Evolutionary conservation across 2,797 vertebrate genomes (phyloP), one percentile per base, ranked within the genome.

Genomic region (Rhabdophis nuchalis): DNA sequence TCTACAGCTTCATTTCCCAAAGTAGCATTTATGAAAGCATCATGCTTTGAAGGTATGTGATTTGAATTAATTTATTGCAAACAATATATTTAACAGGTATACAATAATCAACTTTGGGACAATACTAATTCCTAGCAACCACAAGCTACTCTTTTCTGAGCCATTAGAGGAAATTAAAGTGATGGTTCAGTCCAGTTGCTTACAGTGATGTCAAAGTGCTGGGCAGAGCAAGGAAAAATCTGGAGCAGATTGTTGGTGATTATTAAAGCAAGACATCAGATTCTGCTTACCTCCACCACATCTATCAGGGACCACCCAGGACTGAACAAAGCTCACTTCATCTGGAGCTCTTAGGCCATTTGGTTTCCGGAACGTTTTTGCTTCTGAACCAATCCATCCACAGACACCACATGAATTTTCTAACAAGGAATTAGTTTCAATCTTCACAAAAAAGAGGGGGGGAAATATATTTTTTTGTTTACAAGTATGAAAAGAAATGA

Each of bases 371-470:
- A 95, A 98, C 85, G 98, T 98, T 91, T 98, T 94, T 94, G 95
- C 96, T n/a, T 95, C 46, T 96, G 98, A 98, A 41, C 97, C 98
- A 16, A 98, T 97, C 8, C 97, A 97, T 82, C 95, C 98, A 97
- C 98, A 98, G 36, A 98, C 92, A 93, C 98, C 98, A 95, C 97
- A 98, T 2, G 93, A 97, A 95, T 98, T 94, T 87, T 98, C 98
- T 93, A 98, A 98, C 97, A 98, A 95, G 25, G 96, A 94, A 25
- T 25, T 60, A 95, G 98, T 95, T 96, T 96, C 90, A 92, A 98
- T 94, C 98, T 98, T 98, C 23, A 5, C 91, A 92, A 16, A 87
- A 92, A 90, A n/a, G n/a, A n/a, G n/a, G 14, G 87, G 53, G 91
- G 1, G 0, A 18, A 93, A 85, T 54, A 0, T 93, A 3, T 77